Base-by-base conservation (phyloP, 2,888 invertebrate genomes). In the Adelphocoris suturalis region DNA sequence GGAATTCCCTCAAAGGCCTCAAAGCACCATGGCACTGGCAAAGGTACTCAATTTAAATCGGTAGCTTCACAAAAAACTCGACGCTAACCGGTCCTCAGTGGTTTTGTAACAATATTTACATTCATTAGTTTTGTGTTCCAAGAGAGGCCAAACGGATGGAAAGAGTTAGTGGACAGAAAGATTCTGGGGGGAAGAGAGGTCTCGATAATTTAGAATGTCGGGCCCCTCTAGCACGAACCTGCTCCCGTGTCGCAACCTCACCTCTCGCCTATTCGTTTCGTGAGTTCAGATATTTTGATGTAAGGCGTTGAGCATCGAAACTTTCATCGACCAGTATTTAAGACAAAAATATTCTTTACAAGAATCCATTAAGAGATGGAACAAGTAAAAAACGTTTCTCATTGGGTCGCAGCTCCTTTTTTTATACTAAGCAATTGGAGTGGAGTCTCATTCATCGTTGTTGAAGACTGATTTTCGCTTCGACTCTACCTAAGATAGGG, bases 41-140 rank as follows among this genome's bases (percentile, higher is more conserved):
- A 52, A 23, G 27, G 82, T 52, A 52, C 23, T 82, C 61, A 57
- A 55, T 85, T 85, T 85, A 85, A 85, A 85, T 85, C 85, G 61
- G 85, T 23, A 57, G 57, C 37, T n/a, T 52, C 82, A 48, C 47
- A 82, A 82, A 48, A 55, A 82, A 55, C 52, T 27, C 81, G 48
- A 23, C 82, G 61, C 27, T 57, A n/a, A 57, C 57, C 27, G 85
- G 85, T 28, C 57, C 52, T 23, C 57, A n/a, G 37, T 19, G 61
- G 85, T 85, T 85, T 85, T 85, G 85, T 85, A 85, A 85, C 85
- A 85, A 85, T 85, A 85, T 85, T 85, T 85, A 85, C 85, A 85
- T 57, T 85, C 85, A 85, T 85, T 85, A 85, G 85, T 85, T 85
- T 28, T 57, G 85, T 85, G 61, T 85, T 61, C 37, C 28, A 28